Base-by-base conservation (phyloP, 1,140 invertebrate genomes). In the Dendrolimus punctatus region DNA sequence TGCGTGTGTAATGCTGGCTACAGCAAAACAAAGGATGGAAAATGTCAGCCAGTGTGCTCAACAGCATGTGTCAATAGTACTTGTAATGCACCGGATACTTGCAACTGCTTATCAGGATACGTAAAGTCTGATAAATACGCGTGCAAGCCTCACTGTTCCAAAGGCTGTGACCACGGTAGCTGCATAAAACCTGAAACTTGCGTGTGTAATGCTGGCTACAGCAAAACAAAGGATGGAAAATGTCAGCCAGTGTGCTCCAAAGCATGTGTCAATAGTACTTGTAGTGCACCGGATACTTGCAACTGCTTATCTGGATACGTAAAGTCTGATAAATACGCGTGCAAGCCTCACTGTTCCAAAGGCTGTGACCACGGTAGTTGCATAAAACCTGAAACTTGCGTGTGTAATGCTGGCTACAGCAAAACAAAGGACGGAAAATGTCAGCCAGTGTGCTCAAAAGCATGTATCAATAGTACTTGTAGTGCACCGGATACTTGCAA, bases 71-170 rank as follows among this genome's bases (percentile, higher is more conserved):
- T 23, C 3, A 23, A 23, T 23, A 23, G 23, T 23, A 23, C 23
- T 23, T 23, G 23, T 23, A 3, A 1, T 23, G 23, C 23, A 23
- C 23, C 23, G 23, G 23, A 3, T 23, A 23, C 23, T 23, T n/a
- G n/a, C n/a, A n/a, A 23, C 23, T 23, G 23, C 23, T 23, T 1
- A 3, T 23, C 23, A 2, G 62, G 75, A 39, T 89, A 87, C 57
- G 65, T 74, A 37, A 55, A 51, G 88, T 58, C 68, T 64, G 10
- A 71, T 79, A 56, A 87, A 85, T 8, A 55, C 56, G 39, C 89
- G 87, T 48, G 69, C 23, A 23, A 23, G 23, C 23, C 23, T 23
- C 23, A 23, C 23, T 23, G 23, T 23, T 23, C 23, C 23, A 23
- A 23, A 23, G 23, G 23, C 23, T 23, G 23, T 23, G 23, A 23